Evolutionary conservation across 1,140 invertebrate species (phyloP).

Genomic region (Drosophila pseudoananassae): DNA sequence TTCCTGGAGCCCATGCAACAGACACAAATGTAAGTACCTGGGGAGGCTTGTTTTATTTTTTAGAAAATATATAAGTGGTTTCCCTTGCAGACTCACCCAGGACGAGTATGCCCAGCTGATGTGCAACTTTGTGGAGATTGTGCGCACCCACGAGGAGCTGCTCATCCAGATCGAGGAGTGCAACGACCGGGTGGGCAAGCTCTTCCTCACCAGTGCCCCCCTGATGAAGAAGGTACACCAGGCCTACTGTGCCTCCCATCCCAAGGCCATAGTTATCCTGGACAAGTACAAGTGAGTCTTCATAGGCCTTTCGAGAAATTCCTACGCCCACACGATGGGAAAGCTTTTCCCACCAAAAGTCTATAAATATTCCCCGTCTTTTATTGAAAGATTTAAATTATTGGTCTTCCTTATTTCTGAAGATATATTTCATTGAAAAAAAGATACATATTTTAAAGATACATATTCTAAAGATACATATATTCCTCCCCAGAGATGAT

Average conservation of each 20-base stretch:
- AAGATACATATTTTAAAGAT: background rate
- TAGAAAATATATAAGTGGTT: background rate
- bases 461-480: background rate
- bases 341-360: background rate
- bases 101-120: conserved; percentile 94
- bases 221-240: conserved; percentile 94
- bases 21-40: conserved; percentile 91
- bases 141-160: conserved; percentile 92
- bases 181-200: conserved; percentile 95
- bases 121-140: conserved; percentile 94
- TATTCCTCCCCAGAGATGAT: conserved; percentile 88
- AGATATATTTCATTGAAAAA: background rate
- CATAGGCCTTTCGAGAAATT: background rate
- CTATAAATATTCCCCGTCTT: background rate
- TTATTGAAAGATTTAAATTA: background rate
- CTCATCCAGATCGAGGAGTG: conserved; percentile 91
- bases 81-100: conserved; percentile 88
- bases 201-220: conserved; percentile 95
- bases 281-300: conserved; percentile 93
- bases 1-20: conserved; percentile 93
- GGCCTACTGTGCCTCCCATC: conserved; percentile 96
- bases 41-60: background rate
- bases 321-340: background rate
- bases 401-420: background rate
- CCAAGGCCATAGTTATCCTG: conserved; percentile 94